These are phyloP conservation scores for Cyrtodaria siliqua DNA, from an alignment of 2,888 invertebrate species.

Conservation along the genomic window DNA sequence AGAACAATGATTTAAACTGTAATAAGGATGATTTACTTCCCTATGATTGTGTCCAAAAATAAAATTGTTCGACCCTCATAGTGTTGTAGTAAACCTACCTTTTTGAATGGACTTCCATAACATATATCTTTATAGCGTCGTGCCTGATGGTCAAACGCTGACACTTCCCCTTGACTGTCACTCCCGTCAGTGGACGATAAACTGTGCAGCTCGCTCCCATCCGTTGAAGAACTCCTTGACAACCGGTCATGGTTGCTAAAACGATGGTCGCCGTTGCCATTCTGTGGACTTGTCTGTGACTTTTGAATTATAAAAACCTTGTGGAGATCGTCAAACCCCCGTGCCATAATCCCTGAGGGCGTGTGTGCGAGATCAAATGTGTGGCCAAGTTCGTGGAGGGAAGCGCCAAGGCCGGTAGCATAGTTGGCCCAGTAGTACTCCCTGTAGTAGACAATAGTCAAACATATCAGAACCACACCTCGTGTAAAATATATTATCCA, in stretches of 20 bases:
- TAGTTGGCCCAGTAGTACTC: conserved; percentile 95
- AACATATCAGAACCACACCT: no score
- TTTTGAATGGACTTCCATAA: conserved; percentile 78
- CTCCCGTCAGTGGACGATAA: conserved; percentile 67
- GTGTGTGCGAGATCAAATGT: conserved; percentile 98
- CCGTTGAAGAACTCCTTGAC: conserved; percentile 67
- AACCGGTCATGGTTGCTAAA: conserved; percentile 58
- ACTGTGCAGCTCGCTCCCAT: conserved; percentile 62
- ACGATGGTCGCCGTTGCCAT: conserved; percentile 40
- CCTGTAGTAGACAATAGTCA: conserved; percentile 86
- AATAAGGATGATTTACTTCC: no score
- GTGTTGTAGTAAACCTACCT: conserved; percentile 62
- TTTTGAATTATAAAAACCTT: conserved; percentile 82
- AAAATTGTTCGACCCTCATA: no score
- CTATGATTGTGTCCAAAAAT: no score
- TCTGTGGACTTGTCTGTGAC: conserved; percentile 45
- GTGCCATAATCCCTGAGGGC: conserved; percentile 95
- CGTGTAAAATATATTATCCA: no score
- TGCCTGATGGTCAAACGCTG: conserved; percentile 32
- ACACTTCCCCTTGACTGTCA: conserved; percentile 29
- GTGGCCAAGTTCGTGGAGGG: conserved; percentile 97
- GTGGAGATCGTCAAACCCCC: conserved; percentile 85
- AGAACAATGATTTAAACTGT: no score
- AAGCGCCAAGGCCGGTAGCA: conserved; percentile 95
- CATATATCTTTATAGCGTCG: conserved; percentile 73